Conservation (phyloP, 2,797 vertebrate genomes). For the Zenarchopterus dispar region DNA sequence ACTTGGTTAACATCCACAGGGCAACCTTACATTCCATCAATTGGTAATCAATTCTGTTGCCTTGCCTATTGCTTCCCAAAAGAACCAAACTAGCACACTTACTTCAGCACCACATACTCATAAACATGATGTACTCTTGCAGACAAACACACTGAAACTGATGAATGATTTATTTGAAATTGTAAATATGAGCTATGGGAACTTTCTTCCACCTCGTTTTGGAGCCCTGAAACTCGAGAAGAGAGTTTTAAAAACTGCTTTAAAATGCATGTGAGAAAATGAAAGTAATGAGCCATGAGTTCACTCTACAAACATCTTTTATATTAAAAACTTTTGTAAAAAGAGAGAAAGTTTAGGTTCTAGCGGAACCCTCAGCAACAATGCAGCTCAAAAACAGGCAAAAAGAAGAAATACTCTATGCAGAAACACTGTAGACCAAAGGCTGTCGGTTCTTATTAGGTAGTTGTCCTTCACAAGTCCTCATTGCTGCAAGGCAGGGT, state of each 20-base stretch:
- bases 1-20: slow-evolving; percentile 25
- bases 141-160: slow-evolving; percentile 1
- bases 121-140: neutral
- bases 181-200: slow-evolving; percentile 21
- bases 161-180: slow-evolving; percentile 60
- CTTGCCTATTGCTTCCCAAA: neutral
- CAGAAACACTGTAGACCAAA: slow-evolving; percentile 15
- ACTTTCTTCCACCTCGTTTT: slow-evolving; percentile 13
- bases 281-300: slow-evolving; percentile 41
- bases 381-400: slow-evolving; percentile 1
- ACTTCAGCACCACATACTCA: neutral
- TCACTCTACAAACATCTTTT: slow-evolving; percentile 45
- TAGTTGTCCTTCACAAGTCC: slow-evolving; percentile 60
- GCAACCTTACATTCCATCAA: slow-evolving; percentile 20
- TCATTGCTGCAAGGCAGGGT: slow-evolving; percentile 54
- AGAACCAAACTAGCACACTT: slow-evolving; percentile 17
- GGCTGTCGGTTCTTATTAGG: slow-evolving; percentile 38
- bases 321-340: slow-evolving; percentile 50
- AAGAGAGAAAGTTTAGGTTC: slow-evolving; percentile 10
- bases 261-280: slow-evolving; percentile 25
- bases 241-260: slow-evolving; percentile 25
- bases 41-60: slow-evolving; percentile 38
- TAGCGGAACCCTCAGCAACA: slow-evolving; percentile 26
- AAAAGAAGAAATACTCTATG: neutral
- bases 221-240: slow-evolving; percentile 32